phyloP scores from a whole-genome alignment of 2,888 invertebrate genomes.

The Limnephilus rhombicus region DNA sequence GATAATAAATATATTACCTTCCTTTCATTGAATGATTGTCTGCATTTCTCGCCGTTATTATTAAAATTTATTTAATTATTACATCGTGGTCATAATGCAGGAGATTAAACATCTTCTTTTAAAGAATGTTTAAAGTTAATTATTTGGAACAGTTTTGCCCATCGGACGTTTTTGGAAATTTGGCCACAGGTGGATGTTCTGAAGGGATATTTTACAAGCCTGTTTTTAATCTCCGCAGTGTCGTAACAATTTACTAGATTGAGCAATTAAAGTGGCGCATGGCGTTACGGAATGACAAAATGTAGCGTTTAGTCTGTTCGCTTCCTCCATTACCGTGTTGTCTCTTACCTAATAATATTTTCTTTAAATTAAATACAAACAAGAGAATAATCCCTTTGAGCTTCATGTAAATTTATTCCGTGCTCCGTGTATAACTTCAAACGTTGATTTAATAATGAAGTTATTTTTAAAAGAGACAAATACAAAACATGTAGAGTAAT shows the following conservation, averaged over 20 bases:
- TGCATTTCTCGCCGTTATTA: background rate
- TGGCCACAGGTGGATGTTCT: background rate
- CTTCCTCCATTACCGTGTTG: background rate
- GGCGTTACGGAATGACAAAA: background rate
- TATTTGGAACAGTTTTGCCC: background rate
- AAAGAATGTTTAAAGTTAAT: background rate
- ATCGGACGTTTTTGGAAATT: background rate
- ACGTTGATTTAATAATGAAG: conserved; percentile 11
- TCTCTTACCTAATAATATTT: background rate
- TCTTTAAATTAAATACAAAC: background rate
- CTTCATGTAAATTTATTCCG: conserved; percentile 1
- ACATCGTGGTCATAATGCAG: background rate
- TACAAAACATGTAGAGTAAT: background rate
- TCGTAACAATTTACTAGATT: background rate
- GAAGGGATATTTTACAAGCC: background rate
- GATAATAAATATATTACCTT: background rate
- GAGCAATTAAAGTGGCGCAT: background rate
- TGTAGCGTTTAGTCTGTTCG: background rate
- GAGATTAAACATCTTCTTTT: background rate
- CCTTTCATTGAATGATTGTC: background rate
- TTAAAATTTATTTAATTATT: background rate
- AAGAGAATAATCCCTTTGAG: background rate
- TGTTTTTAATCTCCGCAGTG: background rate
- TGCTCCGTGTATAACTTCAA: background rate
- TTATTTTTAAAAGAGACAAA: conserved; percentile 12